Evolutionary conservation across 2,888 invertebrate species (phyloP).

Genomic region (Camponotus fellah): DNA sequence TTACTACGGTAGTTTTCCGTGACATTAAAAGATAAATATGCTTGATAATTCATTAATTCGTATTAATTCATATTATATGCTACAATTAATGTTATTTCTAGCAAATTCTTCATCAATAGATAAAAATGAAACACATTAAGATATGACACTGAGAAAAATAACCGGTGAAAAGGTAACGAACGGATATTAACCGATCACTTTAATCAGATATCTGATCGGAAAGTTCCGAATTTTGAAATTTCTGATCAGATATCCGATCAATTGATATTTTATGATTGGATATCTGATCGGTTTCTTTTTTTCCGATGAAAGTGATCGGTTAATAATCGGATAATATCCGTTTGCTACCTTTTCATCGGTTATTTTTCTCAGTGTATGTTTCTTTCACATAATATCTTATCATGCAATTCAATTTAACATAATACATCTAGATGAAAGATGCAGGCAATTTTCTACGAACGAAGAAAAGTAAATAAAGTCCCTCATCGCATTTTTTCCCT

Average conservation of each 20-base stretch:
- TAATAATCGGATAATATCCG: too few species aligned
- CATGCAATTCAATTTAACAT: background rate
- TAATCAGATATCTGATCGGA: too few species aligned
- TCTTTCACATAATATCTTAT: background rate
- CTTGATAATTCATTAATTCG: constrained; percentile 17
- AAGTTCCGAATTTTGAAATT: too few species aligned
- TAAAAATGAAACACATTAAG: background rate
- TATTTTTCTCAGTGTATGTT: too few species aligned
- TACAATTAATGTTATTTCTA: background rate
- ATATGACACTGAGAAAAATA: too few species aligned
- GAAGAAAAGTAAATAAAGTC: background rate
- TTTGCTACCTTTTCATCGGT: too few species aligned
- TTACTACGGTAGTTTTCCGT: background rate
- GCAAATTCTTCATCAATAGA: constrained; percentile 1
- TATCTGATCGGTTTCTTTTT: too few species aligned
- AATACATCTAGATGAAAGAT: background rate
- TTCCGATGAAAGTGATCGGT: too few species aligned
- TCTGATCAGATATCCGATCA: too few species aligned
- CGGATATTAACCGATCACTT: too few species aligned
- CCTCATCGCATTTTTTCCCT: background rate
- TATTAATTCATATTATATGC: constrained; percentile 13
- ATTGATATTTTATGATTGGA: too few species aligned
- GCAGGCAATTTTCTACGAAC: background rate
- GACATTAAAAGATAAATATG: constrained; percentile 11
- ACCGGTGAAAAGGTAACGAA: too few species aligned